Evolutionary conservation across 2,113 vertebrate genomes (phyloP), one percentile per base, ranked within the genome.

Genomic region (Calidris pygmaea): DNA sequence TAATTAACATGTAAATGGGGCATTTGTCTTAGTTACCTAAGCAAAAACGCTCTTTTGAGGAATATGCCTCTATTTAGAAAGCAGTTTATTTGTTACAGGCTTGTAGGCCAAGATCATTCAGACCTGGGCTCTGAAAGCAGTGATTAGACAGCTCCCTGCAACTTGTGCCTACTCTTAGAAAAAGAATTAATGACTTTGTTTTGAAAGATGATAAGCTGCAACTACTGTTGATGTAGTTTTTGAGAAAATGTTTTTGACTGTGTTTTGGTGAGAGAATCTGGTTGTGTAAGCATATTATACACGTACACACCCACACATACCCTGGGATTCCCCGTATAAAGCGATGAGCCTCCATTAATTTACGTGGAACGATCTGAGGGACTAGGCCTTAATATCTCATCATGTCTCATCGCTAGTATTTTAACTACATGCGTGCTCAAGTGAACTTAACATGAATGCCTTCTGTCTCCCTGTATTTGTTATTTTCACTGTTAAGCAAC

Each of bases 1-100:
- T 93, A 95, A 95, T 96, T 95, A 97, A 93, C 83, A 90, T 93
- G 90, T 92, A 97, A 95, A 95, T 96, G 83, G 95, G 50, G 35
- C 68, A 84, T 96, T 97, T 92, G n/a, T 96, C 94, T 96, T 95
- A 18, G 88, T 96, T 97, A 94, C 86, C 90, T 80, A 76, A 87
- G 90, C 39, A 92, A 73, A 93, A 92, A 81, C 17, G 3, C 43
- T 79, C 80, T 96, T 95, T 86, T 95, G 88, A 94, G 67, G 83
- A 96, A 74, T 88, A 83, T 84, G 67, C 67, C 8, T 80, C 50
- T 71, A 53, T 90, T 94, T 77, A 88, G 79, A 77, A 93, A 90
- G 68, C 59, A 66, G 34, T 88, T 95, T 68, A 80, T 88, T 94
- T 93, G 39, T 88, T 74, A 92, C 27, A 66, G n/a, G 32, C 27